phyloP scores from a whole-genome alignment of 2,113 vertebrate genomes.

The Stegastes partitus region DNA sequence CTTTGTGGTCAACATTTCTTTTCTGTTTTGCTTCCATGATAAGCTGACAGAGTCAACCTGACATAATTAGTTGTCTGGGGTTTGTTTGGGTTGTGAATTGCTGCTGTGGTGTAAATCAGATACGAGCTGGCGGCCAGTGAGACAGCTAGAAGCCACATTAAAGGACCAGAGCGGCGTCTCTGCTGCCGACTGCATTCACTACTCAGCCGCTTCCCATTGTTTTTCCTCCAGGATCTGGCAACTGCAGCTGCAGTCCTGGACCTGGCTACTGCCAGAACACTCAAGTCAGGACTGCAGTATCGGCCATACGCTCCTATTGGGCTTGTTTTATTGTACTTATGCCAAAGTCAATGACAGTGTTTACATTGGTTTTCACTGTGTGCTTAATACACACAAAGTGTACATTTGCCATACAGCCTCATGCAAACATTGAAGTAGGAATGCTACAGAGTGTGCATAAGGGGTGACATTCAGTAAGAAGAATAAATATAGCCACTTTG shows the following conservation, averaged over 20 bases:
- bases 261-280: slow-evolving; percentile 1
- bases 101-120: slow-evolving; percentile 76
- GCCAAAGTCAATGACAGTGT: slow-evolving; percentile 24
- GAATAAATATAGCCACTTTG: slow-evolving; percentile 42
- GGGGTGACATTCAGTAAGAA: slow-evolving; percentile 27
- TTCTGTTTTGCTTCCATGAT: slow-evolving; percentile 66
- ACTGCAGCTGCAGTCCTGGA: slow-evolving; percentile 45
- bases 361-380: slow-evolving; percentile 19
- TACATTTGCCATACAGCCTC: slow-evolving; percentile 14
- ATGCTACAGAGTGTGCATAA: slow-evolving; percentile 1
- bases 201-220: slow-evolving; percentile 68
- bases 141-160: slow-evolving; percentile 74
- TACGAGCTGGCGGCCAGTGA: slow-evolving; percentile 62
- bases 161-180: slow-evolving; percentile 51
- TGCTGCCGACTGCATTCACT: slow-evolving; percentile 56
- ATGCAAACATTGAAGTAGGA: slow-evolving; percentile 23
- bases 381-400: slow-evolving; percentile 9
- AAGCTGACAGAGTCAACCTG: slow-evolving; percentile 67
- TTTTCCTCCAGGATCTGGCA: slow-evolving; percentile 60
- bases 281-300: background rate
- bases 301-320: background rate
- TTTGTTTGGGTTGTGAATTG: slow-evolving; percentile 68
- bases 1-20: slow-evolving; percentile 54
- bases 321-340: slow-evolving; percentile 13
- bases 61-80: slow-evolving; percentile 72